Base-by-base conservation (phyloP, 2,888 invertebrate species). In the Byasa hedistus region DNA sequence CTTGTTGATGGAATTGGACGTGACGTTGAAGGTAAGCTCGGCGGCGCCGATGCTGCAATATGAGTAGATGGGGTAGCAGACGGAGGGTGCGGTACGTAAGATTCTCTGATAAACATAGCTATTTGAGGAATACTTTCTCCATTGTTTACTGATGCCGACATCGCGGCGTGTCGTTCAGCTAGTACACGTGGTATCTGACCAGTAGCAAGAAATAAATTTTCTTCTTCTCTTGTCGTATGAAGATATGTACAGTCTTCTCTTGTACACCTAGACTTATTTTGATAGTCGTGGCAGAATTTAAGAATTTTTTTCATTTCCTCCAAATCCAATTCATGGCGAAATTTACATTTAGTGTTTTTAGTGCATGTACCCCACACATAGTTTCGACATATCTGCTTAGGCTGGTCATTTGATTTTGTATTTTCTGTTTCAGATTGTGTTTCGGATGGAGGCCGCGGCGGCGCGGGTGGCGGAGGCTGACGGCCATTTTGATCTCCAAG, bases 211-310 rank as follows among this genome's bases (percentile, higher is more conserved):
- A 61, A 54, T 23, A 39, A 32, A 21, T 61, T 61, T 61, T 61
- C 61, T 39, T 61, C 52, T 54, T 61, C 61, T 12, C 52, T 61
- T 0, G 73, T 61, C 15, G 71, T 69, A 1, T 72, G 76, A 74
- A 8, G 80, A 70, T 84, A 91, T 0, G 81, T 83, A 68, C 91
- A 90, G 61, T 82, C 81, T 36, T 81, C 78, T 54, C 87, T 75
- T 1, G 69, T 74, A 66, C 91, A 91, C 5, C 84, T 85, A 12
- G 80, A 74, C 58, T 80, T 78, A 66, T 91, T 91, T 73, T 91
- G 91, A 69, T 76, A 84, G 66, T 91, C 85, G 73, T 88, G 88
- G 62, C 91, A 91, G 68, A 91, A 90, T 63, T 80, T 82, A 3
- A 91, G 69, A 17, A 83, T 84, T 1, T 77, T 75, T 78, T 82